Percentiles rank a stretch among this genome's conserved stretches.
Evolutionary conservation across 2,797 vertebrate species (phyloP).

Genomic region (Morelia viridis): DNA sequence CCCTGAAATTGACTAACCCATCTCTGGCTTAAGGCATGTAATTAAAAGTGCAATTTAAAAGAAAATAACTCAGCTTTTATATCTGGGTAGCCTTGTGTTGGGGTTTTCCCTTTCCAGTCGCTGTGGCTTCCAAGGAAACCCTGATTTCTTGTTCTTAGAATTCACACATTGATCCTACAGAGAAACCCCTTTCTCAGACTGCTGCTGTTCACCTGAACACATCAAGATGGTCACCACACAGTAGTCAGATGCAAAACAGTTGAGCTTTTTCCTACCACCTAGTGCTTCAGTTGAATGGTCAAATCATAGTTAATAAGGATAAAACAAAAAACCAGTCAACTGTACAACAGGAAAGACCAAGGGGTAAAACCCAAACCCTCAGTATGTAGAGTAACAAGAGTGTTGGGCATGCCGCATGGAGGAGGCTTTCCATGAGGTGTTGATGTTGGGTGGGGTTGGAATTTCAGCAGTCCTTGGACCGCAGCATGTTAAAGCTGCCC

Average conservation of each 20-base stretch:
- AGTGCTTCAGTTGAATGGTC: not conserved
- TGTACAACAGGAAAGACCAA: not conserved
- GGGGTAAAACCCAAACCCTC: not conserved
- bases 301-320: not conserved
- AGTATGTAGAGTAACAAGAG: not conserved
- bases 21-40: not conserved
- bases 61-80: not conserved
- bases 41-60: not conserved
- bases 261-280: not conserved
- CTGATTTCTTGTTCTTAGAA: not conserved
- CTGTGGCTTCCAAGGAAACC: not conserved
- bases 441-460: not conserved
- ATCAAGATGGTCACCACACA: not conserved
- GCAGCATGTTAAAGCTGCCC: not conserved
- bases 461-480: not conserved
- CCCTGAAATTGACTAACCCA: not conserved
- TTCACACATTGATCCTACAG: not conserved
- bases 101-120: not conserved
- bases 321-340: not conserved
- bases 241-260: not conserved
- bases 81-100: not conserved
- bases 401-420: too few species aligned
- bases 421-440: not conserved
- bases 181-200: not conserved
- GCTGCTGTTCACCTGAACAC: not conserved